A percentile compares a stretch with the other conserved stretches of the same genome.
Evolutionary conservation across 2,797 vertebrate genomes (phyloP).

Genomic region (Coregonus suidteri): DNA sequence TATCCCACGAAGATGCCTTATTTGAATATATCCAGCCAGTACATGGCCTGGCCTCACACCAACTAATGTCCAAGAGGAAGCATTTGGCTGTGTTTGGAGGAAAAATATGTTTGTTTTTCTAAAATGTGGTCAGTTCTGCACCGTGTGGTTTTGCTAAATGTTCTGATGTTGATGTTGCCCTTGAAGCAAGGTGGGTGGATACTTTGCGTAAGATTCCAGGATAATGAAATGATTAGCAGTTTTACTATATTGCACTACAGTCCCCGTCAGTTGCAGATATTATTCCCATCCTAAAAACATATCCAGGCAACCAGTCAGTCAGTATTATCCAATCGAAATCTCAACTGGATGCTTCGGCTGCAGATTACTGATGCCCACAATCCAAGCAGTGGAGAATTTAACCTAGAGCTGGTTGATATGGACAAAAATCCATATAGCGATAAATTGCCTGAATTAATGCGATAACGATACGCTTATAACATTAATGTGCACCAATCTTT

Average conservation of each 20-base stretch:
- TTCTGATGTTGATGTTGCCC: neutral
- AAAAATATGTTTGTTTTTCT: constrained; percentile 1
- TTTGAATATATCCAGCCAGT: constrained; percentile 13
- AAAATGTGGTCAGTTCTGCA: neutral
- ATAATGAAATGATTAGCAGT: no score
- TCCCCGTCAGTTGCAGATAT: no score
- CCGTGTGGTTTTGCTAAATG: neutral
- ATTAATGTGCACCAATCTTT: no score
- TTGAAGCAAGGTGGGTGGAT: neutral
- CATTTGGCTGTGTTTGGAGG: neutral
- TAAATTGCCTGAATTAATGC: no score
- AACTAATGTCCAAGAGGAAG: constrained; percentile 7
- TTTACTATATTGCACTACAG: neutral
- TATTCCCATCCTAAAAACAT: neutral
- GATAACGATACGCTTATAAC: no score
- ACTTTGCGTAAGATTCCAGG: neutral
- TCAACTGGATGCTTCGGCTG: neutral
- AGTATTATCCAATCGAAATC: neutral
- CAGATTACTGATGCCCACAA: neutral
- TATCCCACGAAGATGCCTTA: neutral
- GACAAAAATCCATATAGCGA: no score
- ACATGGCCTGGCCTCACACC: neutral
- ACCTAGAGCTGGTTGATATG: no score
- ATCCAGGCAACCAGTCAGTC: neutral
- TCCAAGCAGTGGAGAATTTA: constrained; percentile 4